Evolutionary conservation across 2,113 vertebrate species (phyloP).

Genomic region (Dasyornis broadbenti): DNA sequence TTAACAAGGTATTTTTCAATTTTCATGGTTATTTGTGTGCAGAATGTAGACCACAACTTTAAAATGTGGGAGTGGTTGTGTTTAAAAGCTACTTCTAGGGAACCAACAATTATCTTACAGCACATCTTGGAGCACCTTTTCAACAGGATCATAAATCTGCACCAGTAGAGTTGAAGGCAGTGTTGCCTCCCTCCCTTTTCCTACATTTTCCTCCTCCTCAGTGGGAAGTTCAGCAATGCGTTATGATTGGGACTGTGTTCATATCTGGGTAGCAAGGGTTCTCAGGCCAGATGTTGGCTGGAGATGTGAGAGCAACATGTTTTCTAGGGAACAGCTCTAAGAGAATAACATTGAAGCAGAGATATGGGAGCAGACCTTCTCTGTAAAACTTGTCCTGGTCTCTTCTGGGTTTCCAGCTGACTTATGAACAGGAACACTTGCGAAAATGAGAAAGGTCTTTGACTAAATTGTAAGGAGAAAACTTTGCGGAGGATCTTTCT

Average conservation of each 20-base stretch:
- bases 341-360: neutral
- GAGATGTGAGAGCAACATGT: neutral
- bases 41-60: neutral
- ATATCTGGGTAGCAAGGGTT: neutral
- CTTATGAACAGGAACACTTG: neutral
- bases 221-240: neutral
- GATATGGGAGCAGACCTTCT: neutral
- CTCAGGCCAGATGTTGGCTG: conserved; percentile 24
- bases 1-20: neutral
- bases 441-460: neutral
- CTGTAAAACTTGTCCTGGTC: neutral
- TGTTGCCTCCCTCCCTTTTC: neutral
- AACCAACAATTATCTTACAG: neutral
- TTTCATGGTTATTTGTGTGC: neutral
- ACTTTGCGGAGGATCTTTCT: neutral
- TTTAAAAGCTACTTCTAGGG: neutral
- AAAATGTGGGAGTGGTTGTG: neutral
- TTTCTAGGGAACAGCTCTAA: neutral
- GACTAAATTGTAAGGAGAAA: neutral
- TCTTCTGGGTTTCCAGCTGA: neutral
- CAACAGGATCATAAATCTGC: neutral
- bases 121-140: neutral
- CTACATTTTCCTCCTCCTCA: neutral
- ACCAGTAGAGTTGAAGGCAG: neutral
- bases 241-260: neutral